Base-by-base conservation (phyloP, 1,140 invertebrate species). In the Spodoptera litura region DNA sequence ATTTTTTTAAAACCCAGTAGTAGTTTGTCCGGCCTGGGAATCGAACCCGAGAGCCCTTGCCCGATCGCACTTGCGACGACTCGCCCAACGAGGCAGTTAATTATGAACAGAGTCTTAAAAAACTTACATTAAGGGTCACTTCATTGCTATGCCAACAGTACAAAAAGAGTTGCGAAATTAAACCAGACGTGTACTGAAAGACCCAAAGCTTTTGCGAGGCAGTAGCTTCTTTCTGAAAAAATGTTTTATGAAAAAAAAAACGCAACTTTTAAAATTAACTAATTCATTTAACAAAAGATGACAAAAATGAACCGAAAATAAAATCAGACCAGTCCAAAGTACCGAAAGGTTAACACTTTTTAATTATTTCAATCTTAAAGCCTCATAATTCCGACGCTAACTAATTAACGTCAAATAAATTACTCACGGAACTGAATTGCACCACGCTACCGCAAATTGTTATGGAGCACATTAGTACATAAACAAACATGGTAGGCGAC, bases 131-230 rank as follows among this genome's bases (percentile, higher is more conserved):
- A 25, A 84, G 56, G 11, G 82, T 64, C 4, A 89, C 81, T 70
- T 86, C 84, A 35, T 88, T 89, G 38, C 88, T 87, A 61, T 89
- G 89, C 89, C 89, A 89, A 73, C 87, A 90, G 38, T 82, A 88
- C 11, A 90, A 56, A 66, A 90, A 90, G 1, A 90, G 72, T 75
- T 90, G 87, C 0, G 82, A 44, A 25, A 81, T 38, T 10, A 86
- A 72, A 2, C 83, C 85, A n/a, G 35, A 66, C 1, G 87, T 82
- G 31, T 81, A 90, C 56, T 90, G 84, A 38, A 88, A 31, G 0
- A 87, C 79, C 84, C 84, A 88, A 2, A 86, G 10, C 55, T 85
- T 87, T 58, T 90, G 82, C 0, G 83, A 82, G 2, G 70, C 66
- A 2, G 85, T 80, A 9, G 81, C 73, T 25, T 81, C 81, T 15